Evolutionary conservation across 2,797 vertebrate species (phyloP).

Genomic region (Gastrophryne carolinensis): DNA sequence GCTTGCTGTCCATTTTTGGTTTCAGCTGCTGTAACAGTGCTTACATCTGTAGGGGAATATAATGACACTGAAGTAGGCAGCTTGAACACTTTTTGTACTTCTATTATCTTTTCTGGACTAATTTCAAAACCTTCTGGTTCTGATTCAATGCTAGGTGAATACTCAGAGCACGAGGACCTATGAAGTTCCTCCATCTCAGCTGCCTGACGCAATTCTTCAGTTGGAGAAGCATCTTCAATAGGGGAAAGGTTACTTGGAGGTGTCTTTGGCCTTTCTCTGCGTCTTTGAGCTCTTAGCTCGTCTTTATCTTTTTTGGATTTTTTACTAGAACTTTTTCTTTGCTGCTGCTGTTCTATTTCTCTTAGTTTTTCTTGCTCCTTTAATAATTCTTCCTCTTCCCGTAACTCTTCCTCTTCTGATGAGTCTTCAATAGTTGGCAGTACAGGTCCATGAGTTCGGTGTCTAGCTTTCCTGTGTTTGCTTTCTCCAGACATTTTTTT

Average conservation of each 20-base stretch:
- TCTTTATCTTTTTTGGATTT: constrained; percentile 98
- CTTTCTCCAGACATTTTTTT: constrained; percentile 84
- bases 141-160: constrained; percentile 88
- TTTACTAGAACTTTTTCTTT: constrained; percentile 85
- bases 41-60: constrained; percentile 88
- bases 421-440: constrained; percentile 93
- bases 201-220: constrained; percentile 81
- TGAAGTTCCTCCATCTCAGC: constrained; percentile 79
- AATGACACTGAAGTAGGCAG: constrained; percentile 88
- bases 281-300: constrained; percentile 90
- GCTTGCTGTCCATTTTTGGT: constrained; percentile 68
- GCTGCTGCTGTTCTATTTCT: constrained; percentile 73
- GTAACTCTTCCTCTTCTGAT: constrained; percentile 89
- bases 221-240: constrained; percentile 81
- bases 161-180: constrained; percentile 85
- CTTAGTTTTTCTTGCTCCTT: constrained; percentile 90
- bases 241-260: constrained; percentile 96
- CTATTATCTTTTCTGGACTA: constrained; percentile 80
- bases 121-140: constrained; percentile 94
- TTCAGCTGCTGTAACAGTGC: constrained; percentile 64
- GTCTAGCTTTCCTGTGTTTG: constrained; percentile 86
- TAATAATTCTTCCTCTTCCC: constrained; percentile 90
- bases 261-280: constrained; percentile 89
- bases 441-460: constrained; percentile 82
- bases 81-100: constrained; percentile 91